These are phyloP conservation scores for Neria commutata DNA, from an alignment of 2,888 invertebrate genomes.

Conservation along the genomic window DNA sequence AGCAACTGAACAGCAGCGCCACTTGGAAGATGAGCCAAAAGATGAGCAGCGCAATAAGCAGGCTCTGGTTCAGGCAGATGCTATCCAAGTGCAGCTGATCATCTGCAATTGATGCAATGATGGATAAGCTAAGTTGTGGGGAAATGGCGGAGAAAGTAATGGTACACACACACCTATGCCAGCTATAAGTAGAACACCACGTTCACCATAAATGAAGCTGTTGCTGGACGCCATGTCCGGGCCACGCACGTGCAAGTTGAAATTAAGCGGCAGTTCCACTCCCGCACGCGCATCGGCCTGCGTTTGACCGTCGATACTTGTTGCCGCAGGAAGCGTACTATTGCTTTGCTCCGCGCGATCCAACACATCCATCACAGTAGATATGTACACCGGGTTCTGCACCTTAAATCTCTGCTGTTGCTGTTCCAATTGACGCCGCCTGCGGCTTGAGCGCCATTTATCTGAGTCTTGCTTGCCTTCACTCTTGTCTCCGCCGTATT, in stretches of 20 bases:
- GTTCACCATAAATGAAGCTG: slow-evolving; percentile 68
- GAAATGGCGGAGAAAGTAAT: no score
- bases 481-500: slow-evolving; percentile 28
- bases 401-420: slow-evolving; percentile 39
- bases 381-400: slow-evolving; percentile 56
- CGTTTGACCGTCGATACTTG: slow-evolving; percentile 6
- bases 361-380: slow-evolving; percentile 51
- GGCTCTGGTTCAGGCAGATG: slow-evolving; percentile 68
- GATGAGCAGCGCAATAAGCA: slow-evolving; percentile 70
- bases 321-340: not conserved
- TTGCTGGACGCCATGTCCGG: slow-evolving; percentile 65
- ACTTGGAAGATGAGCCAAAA: slow-evolving; percentile 69
- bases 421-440: slow-evolving; percentile 30
- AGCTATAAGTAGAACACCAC: slow-evolving; percentile 65
- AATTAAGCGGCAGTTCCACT: slow-evolving; percentile 64
- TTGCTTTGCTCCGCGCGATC: slow-evolving; percentile 8
- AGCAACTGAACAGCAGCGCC: slow-evolving; percentile 64
- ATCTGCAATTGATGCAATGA: slow-evolving; percentile 31
- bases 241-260: slow-evolving; percentile 66
- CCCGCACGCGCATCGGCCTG: slow-evolving; percentile 25
- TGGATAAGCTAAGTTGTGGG: not conserved
- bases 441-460: slow-evolving; percentile 27
- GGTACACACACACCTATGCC: slow-evolving; percentile 65
- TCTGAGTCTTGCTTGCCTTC: slow-evolving; percentile 3
- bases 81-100: slow-evolving; percentile 52